Evolutionary conservation across 2,797 vertebrate species (phyloP), one percentile per base, ranked within the genome.

Genomic region (Parauchenoglanis punctatus): DNA sequence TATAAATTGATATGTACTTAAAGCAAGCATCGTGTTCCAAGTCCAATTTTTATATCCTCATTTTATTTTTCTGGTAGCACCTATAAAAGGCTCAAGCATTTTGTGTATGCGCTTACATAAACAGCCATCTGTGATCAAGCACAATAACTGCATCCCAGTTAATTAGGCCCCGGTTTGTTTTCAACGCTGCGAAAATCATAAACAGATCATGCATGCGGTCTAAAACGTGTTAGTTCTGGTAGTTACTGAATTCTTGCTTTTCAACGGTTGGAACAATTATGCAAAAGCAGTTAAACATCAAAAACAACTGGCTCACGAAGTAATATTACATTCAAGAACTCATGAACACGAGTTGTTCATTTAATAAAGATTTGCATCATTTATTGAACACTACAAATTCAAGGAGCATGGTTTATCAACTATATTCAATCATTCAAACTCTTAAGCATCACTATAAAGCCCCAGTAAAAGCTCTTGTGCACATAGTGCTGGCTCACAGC

Each of bases 111-210:
- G 35, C 46, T 25, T 58, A 15, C 58, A 44, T n/a, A 49, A 63
- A 73, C 44, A 63, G n/a, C 56, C 86, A 82, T 63, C 80, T 75
- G 86, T 87, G 65, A 81, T 73, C 35, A 81, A 54, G 31, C 35
- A 67, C n/a, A 65, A n/a, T 44, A 81, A 70, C 17, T 49, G 12
- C 56, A 17, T 73, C 8, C 17, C 31, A n/a, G 18, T 72, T 86
- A 18, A 82, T 87, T 82, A 61, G 31, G 11, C 18, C 72, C 35
- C 0, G 6, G 3, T 35, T 52, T 82, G n/a, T 83, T 35, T 59
- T 59, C 15, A 0, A 17, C 0, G 11, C 31, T 40, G 4, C 12
- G 35, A 17, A 63, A 65, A 56, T 44, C 28, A 68, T 11, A 31
- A 86, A 67, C 15, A 10, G 7, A 49, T 58, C 65, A 15, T 59